Base-by-base conservation (phyloP, 2,797 vertebrate genomes). In the Caiman crocodilus region DNA sequence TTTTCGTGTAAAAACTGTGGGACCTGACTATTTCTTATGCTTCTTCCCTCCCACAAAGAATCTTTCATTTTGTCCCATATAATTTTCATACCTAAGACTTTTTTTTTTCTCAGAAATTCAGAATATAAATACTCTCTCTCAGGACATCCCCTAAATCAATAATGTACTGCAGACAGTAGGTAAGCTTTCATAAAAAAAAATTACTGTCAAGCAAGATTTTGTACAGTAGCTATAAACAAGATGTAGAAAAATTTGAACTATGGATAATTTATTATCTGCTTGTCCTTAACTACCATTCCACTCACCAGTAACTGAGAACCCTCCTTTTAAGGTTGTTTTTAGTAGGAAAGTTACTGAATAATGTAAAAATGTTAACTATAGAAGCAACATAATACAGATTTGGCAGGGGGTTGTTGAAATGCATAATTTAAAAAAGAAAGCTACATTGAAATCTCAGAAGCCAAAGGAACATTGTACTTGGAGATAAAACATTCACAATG, bases 401-500 rank as follows among this genome's bases (percentile, higher is more conserved):
- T 89, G 14, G 35, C 60, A 84, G 57, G 14, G 56, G 4, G 60
- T 81, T 89, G 87, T 56, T 93, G 84, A 94, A 94, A 76, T 91
- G 26, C 26, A 7, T 92, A 84, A 82, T 35, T 88, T 69, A 90
- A 84, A 84, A 93, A 91, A 77, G 12, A 64, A 61, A 58, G 5
- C 35, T 61, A 21, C 64, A 50, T 26, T 86, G 10, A 89, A 77
- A 61, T 89, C 94, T 92, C 32, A 90, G 84, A 92, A 78, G 92
- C 78, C 26, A 73, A 85, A 77, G 81, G 87, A 84, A 85, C 7
- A 65, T 82, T 60, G 55, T 92, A 65, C 83, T 35, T 87, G 75
- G 80, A 89, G 92, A 86, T 76, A 89, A 95, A 93, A 26, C 58
- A 74, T 91, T 96, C 92, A 89, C 86, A 90, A 94, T 96, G 94